phyloP scores from a whole-genome alignment of 1,140 invertebrate genomes.

The Aleiodes sp. region DNA sequence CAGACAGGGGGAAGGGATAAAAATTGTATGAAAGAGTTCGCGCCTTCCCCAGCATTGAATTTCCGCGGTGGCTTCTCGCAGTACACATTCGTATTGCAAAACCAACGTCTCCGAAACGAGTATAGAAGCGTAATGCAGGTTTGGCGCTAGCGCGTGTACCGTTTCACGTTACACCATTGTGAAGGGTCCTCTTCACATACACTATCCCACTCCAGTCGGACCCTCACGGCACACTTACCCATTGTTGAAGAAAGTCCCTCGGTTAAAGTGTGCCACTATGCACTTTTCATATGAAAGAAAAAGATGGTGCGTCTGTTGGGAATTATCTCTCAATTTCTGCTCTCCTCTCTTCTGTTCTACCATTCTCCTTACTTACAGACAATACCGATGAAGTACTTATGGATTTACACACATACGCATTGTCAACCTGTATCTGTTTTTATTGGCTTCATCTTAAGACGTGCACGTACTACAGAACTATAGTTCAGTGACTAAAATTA shows the following conservation, averaged over 20 bases:
- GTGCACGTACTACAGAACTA: not conserved
- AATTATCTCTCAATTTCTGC: not conserved
- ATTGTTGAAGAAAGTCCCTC: constrained; percentile 48
- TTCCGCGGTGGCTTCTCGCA: not conserved
- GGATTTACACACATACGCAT: constrained; percentile 5
- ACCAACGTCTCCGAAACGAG: not conserved
- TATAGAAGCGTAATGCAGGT: constrained; percentile 44
- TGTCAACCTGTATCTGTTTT: constrained; percentile 10
- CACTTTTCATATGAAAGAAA: constrained; percentile 8
- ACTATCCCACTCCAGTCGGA: not conserved
- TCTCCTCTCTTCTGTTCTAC: not conserved
- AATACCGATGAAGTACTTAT: constrained; percentile 22
- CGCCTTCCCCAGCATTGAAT: constrained; percentile 27
- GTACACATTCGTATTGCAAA: constrained; percentile 8
- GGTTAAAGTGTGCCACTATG: constrained; percentile 40
- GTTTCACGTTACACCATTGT: constrained; percentile 52
- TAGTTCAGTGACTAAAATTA: constrained; percentile 6
- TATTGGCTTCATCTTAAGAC: constrained; percentile 14
- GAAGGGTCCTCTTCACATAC: constrained; percentile 36
- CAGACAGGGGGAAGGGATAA: not conserved
- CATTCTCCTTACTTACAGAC: not conserved
- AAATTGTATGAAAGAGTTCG: constrained; percentile 27
- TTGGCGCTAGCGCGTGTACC: constrained; percentile 41
- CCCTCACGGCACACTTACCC: constrained; percentile 38
- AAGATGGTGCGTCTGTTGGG: not conserved